Base-by-base conservation (phyloP, 2,113 vertebrate species). In the Catharus bicknelli region DNA sequence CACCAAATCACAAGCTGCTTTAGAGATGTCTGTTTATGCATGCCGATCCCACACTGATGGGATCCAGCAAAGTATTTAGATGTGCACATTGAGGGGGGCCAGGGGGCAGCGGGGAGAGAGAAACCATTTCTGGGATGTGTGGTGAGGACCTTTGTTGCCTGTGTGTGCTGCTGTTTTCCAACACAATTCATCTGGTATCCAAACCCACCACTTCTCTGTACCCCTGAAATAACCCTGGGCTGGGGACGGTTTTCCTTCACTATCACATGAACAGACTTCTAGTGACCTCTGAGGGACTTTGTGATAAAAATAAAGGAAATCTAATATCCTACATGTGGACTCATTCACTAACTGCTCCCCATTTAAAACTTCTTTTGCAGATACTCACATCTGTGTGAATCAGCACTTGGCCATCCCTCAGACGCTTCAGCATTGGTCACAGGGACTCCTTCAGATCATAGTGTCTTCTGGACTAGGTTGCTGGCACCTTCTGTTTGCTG, bases 1-100 rank as follows among this genome's bases (percentile, higher is more conserved):
- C 91, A 96, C 93, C 91, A 92, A 86, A 94, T 91, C 93, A 80
- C 87, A 91, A 89, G 72, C 87, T 4, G 17, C 82, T 90, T 93
- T 90, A 87, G 75, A 91, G 78, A 63, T 17, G 89, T 38, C 89
- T 94, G 67, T 70, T 88, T 90, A 76, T 17, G 25, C 68, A 62
- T 0, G 5, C 59, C 0, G 1, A 90, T 70, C 72, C 55, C 82
- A 81, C 75, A 50, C 67, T 32, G 59, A 63, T 67, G 91, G 59
- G 91, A 91, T 95, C 94, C 85, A 83, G 72, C 57, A 59, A 85
- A 89, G 84, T 73, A 84, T 76, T 93, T 88, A 82, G 78, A 79
- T 78, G 86, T 34, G 82, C 78, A 84, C 38, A n/a, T 25, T 86
- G 2, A 4, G 23, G 17, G 23, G 40, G 25, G 23, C 8, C 3